Percentiles rank a stretch among this genome's conserved stretches.
phyloP scores from a whole-genome alignment of 1,140 invertebrate genomes.

The Stratiolaelaps scimitus region DNA sequence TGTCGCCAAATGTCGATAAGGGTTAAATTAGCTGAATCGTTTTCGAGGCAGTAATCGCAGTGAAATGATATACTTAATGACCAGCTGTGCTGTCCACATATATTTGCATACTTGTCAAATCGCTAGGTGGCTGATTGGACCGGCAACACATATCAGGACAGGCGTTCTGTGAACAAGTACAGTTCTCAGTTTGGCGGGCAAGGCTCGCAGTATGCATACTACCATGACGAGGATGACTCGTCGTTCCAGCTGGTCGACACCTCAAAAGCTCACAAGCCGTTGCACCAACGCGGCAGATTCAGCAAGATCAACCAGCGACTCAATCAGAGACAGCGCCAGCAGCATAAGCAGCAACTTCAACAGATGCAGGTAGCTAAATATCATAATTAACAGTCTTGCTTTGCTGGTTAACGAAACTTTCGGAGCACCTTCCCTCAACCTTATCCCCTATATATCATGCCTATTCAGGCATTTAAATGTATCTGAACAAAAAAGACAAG shows the following conservation, averaged over 20 bases:
- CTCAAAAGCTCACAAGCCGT: slow-evolving; percentile 66
- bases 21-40: no score
- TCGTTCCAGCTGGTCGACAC: slow-evolving; percentile 97
- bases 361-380: slow-evolving; percentile 44
- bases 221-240: slow-evolving; percentile 94
- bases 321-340: slow-evolving; percentile 47
- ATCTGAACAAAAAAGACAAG: no score
- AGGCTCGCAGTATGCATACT: slow-evolving; percentile 88
- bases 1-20: no score
- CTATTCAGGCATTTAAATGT: no score
- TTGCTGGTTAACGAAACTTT: no score
- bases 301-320: slow-evolving; percentile 58
- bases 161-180: slow-evolving; percentile 89
- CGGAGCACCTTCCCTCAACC: no score
- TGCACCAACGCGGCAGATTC: slow-evolving; percentile 75
- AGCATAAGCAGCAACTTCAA: slow-evolving; percentile 46
- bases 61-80: no score
- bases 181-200: slow-evolving; percentile 77
- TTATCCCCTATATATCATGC: no score
- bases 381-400: no score
- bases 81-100: no score
- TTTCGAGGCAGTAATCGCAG: no score
- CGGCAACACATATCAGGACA: slow-evolving; percentile 80
- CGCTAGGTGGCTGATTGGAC: slow-evolving; percentile 90
- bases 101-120: slow-evolving; percentile 24